These are phyloP conservation scores for Cavia aperea DNA, from an alignment of 2,113 vertebrate species.

Conservation along the genomic window DNA sequence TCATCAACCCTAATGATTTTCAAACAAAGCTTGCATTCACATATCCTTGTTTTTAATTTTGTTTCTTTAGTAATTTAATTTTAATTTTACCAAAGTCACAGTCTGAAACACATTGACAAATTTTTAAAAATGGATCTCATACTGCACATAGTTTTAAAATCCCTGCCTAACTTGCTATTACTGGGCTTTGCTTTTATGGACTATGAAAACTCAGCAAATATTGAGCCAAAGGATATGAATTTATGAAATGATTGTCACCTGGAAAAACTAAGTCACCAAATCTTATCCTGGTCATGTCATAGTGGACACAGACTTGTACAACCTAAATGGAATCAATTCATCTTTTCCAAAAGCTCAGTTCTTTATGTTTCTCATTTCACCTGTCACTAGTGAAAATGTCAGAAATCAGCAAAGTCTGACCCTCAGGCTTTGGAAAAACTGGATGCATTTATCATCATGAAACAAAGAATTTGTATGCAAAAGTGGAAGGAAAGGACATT, in stretches of 20 bases:
- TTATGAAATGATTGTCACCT: neutral
- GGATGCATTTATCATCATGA: neutral
- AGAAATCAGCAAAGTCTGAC: neutral
- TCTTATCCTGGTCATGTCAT: neutral
- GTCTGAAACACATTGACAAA: neutral
- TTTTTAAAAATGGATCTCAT: neutral
- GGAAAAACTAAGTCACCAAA: neutral
- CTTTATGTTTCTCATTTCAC: neutral
- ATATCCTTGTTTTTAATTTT: neutral
- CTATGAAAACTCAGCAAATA: neutral
- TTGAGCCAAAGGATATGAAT: neutral
- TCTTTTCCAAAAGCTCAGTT: neutral
- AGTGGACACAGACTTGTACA: neutral
- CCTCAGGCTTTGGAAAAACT: neutral
- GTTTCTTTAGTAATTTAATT: neutral
- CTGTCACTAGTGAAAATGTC: neutral
- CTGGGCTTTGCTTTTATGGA: neutral
- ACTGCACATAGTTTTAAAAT: neutral
- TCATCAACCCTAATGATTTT: neutral
- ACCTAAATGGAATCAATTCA: neutral
- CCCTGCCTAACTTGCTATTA: neutral
- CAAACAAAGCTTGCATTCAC: neutral
- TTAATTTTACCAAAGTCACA: neutral
- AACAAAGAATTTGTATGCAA: neutral
- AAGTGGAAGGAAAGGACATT: neutral